Conservation (phyloP, 2,797 vertebrate species). For the Halcyon badia region DNA sequence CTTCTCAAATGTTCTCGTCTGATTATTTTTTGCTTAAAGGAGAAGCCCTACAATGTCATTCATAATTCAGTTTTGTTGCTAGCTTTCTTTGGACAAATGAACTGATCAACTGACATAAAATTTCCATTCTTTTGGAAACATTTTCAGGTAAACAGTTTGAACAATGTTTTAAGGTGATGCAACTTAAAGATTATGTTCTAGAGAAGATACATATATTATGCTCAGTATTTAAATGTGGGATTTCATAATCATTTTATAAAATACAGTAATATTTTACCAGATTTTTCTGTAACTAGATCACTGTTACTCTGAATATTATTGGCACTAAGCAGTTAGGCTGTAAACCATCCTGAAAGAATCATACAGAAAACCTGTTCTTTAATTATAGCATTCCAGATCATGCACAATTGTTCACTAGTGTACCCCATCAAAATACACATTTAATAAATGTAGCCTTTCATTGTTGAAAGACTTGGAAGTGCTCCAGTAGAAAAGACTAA, state of each 20-base stretch:
- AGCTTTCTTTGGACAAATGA: not conserved
- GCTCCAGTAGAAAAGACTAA: not conserved
- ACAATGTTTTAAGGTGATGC: not conserved
- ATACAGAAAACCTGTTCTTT: rapidly evolving
- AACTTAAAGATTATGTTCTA: not conserved
- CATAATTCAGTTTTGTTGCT: not conserved
- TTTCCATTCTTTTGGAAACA: not conserved
- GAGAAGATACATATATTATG: not conserved
- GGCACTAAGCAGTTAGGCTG: not conserved
- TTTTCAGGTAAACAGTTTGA: not conserved
- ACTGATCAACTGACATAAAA: not conserved
- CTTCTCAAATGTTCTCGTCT: not conserved
- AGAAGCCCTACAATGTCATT: not conserved
- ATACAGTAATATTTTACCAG: not conserved
- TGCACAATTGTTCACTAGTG: not conserved
- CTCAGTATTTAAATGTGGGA: not conserved
- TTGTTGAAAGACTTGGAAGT: not conserved
- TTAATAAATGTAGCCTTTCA: not conserved
- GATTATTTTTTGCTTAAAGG: not conserved
- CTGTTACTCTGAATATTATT: not conserved
- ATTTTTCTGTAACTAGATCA: not conserved
- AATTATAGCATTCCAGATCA: not conserved
- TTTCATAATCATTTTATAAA: not conserved
- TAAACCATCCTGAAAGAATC: not conserved
- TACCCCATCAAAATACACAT: not conserved